phyloP scores from a whole-genome alignment of 2,888 invertebrate genomes.

The Clunio marinus region DNA sequence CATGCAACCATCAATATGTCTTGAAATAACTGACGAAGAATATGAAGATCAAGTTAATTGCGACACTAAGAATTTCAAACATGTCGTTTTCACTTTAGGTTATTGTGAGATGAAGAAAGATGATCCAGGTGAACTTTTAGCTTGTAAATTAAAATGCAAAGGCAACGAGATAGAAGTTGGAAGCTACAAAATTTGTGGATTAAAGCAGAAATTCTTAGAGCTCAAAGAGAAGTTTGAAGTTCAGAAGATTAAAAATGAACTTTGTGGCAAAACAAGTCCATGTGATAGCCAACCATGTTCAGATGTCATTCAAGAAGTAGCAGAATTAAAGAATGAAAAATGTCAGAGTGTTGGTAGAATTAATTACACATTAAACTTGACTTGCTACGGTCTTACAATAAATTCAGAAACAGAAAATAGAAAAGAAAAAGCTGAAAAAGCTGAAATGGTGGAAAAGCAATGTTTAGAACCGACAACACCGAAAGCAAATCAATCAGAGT shows the following conservation, averaged over 20 bases:
- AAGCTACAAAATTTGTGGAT: background rate
- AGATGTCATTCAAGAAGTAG: background rate
- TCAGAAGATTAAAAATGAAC: background rate
- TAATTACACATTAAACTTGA: background rate
- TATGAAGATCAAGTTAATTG: background rate
- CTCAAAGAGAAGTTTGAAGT: background rate
- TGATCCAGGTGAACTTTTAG: background rate
- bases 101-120: background rate
- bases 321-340: background rate
- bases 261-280: background rate
- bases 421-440: background rate
- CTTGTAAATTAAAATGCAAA: background rate
- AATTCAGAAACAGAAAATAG: background rate
- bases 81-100: background rate
- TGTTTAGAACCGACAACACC: background rate
- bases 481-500: constrained; percentile 41
- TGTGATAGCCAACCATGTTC: background rate
- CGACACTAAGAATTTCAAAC: background rate
- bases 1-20: background rate
- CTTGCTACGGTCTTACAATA: background rate
- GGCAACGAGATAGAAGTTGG: background rate
- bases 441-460: background rate
- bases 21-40: constrained; percentile 4
- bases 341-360: background rate
- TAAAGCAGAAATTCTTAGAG: background rate